Percentiles rank a stretch among this genome's conserved stretches.
Conservation (phyloP, 1,140 invertebrate genomes). For the Leptinotarsa undecemlineata region DNA sequence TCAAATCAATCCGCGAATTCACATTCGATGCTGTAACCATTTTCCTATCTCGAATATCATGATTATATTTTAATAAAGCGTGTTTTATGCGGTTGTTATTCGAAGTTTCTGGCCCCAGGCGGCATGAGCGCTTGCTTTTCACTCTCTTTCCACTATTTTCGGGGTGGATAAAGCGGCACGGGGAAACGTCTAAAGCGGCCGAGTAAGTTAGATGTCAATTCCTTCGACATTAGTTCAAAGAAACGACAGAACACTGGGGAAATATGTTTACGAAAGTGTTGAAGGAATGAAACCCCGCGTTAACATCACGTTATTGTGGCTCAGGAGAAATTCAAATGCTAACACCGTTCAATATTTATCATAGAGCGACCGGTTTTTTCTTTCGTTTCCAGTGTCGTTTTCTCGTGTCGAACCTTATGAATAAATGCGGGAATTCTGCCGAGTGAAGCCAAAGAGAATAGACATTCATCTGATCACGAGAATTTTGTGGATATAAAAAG, state of each 20-base stretch:
- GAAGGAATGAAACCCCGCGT: constrained; percentile 45
- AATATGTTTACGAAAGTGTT: constrained; percentile 48
- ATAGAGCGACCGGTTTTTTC: constrained; percentile 12
- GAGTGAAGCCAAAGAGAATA: too few species aligned
- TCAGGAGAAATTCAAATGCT: constrained; percentile 50
- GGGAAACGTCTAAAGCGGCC: constrained; percentile 19
- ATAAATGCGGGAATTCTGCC: background rate
- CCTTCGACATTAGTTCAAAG: constrained; percentile 46
- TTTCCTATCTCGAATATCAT: background rate
- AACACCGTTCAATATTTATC: constrained; percentile 46
- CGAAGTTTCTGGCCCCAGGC: constrained; percentile 10
- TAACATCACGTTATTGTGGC: constrained; percentile 46
- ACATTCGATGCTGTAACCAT: background rate
- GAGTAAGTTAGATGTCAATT: constrained; percentile 45
- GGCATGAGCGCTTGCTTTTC: background rate
- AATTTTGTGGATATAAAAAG: too few species aligned
- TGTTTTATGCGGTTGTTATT: constrained; percentile 18
- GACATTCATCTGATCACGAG: too few species aligned
- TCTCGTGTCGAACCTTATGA: background rate
- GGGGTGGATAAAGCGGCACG: constrained; percentile 9
- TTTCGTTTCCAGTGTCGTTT: constrained; percentile 4
- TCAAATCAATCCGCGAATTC: too few species aligned
- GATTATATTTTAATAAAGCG: constrained; percentile 15
- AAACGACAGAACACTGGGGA: constrained; percentile 50
- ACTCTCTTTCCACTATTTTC: background rate